phyloP scores from a whole-genome alignment of 2,888 invertebrate genomes.

The Amphiduros pacificus region DNA sequence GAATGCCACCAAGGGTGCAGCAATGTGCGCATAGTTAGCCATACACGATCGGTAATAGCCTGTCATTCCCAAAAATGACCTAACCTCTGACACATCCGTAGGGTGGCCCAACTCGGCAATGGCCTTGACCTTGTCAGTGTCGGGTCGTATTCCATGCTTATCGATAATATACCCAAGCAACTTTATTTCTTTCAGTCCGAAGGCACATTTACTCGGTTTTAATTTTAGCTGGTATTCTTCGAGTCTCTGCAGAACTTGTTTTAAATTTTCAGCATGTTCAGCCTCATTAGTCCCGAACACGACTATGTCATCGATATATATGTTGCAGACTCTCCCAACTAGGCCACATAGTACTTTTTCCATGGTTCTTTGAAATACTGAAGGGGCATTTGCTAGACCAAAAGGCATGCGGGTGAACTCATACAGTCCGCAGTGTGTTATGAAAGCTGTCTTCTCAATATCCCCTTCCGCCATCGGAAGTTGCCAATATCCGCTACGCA shows the following conservation, averaged over 20 bases:
- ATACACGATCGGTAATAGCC: constrained; percentile 21
- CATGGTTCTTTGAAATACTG: constrained; percentile 22
- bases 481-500: constrained; percentile 21
- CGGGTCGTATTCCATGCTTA: background rate
- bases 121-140: background rate
- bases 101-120: background rate
- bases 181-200: background rate
- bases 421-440: constrained; percentile 12
- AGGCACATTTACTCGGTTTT: background rate
- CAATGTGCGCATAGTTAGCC: constrained; percentile 12
- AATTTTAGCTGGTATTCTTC: background rate
- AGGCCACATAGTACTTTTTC: constrained; percentile 7
- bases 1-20: constrained; percentile 19
- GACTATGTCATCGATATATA: constrained; percentile 25
- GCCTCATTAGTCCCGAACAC: background rate
- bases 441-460: constrained; percentile 20
- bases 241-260: constrained; percentile 16
- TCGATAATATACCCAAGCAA: background rate
- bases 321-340: constrained; percentile 4
- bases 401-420: constrained; percentile 21
- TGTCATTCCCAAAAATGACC: background rate
- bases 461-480: constrained; percentile 3
- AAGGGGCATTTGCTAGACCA: constrained; percentile 20
- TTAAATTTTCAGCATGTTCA: constrained; percentile 9
- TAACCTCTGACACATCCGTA: background rate